A percentile compares a stretch with the other conserved stretches of the same genome.
phyloP scores from a whole-genome alignment of 2,888 invertebrate species.

The Lamellibrachia columna region DNA sequence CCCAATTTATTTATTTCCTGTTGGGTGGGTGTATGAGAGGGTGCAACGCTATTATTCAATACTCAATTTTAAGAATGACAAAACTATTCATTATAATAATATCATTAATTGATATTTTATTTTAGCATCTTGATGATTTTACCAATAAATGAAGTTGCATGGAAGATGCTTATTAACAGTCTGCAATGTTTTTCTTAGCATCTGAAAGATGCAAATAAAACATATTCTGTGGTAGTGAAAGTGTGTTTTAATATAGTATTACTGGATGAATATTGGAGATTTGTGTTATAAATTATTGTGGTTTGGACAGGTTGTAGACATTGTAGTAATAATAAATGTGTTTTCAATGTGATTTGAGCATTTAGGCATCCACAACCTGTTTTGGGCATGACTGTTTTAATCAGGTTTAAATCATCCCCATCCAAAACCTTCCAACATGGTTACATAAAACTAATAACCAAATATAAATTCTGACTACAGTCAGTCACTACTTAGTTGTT shows the following conservation, averaged over 20 bases:
- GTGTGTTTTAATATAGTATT: background rate
- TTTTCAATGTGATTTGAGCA: no score
- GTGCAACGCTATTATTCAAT: background rate
- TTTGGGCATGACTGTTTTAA: no score
- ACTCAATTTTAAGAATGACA: background rate
- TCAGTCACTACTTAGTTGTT: background rate
- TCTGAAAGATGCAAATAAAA: background rate
- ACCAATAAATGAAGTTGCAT: background rate
- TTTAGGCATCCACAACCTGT: no score
- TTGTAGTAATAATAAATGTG: no score
- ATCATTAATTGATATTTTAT: no score
- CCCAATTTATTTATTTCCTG: no score
- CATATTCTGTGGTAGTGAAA: background rate
- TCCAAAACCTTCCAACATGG: background rate
- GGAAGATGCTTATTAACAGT: no score
- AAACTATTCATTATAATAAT: background rate
- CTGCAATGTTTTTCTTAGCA: no score
- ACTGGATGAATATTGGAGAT: background rate
- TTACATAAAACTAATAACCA: no score
- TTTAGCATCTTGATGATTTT: background rate
- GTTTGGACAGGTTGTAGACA: no score
- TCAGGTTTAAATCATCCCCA: background rate
- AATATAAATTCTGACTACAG: background rate
- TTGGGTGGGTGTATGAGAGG: background rate
- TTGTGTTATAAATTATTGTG: background rate